Evolutionary conservation across 2,797 vertebrate genomes (phyloP), one percentile per base, ranked within the genome.

Genomic region (Pangasius macronema): DNA sequence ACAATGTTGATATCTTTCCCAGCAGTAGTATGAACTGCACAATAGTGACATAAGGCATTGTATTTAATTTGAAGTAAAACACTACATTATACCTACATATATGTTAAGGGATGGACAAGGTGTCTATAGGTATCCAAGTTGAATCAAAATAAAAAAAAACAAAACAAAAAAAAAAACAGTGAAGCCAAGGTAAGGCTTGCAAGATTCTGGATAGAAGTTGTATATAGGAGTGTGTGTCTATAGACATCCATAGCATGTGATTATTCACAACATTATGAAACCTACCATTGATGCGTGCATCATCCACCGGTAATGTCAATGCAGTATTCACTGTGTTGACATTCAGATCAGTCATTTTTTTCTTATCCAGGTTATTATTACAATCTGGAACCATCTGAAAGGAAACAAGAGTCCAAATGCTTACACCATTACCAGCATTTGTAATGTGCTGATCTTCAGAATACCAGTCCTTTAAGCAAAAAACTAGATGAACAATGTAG

Each of bases 341-440:
- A 46, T 68, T 18, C n/a, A 77, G 7, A 51, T 79, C 49, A 13
- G 39, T 30, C 5, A 10, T 75, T 33, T 80, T 53, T 22, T 20
- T 85, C 42, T 82, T 75, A 53, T 85, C 67, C 30, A 49, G 67
- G 30, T 90, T 88, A 65, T 87, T 88, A 70, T 85, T 88, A 16
- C 0, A 84, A 67, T 87, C 88, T 65, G 10, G 51, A 27, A 30
- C 53, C 36, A 55, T 73, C 90, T 91, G 46, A 59, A 80, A 83
- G 2, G 49, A 72, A 9, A 61, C 8, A 61, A 27, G 20, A 10
- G 3, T 27, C 27, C 33, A 46, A 61, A 39, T 8, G 18, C 3
- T 36, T 39, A 42, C 8, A 46, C 39, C 36, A 79, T 55, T 77
- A 77, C n/a, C 8, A n/a, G 46, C 11, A 57, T 33, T 33, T 79